These are phyloP conservation scores for Dysmachus trigonus DNA, from an alignment of 2,888 invertebrate species.

Conservation along the genomic window DNA sequence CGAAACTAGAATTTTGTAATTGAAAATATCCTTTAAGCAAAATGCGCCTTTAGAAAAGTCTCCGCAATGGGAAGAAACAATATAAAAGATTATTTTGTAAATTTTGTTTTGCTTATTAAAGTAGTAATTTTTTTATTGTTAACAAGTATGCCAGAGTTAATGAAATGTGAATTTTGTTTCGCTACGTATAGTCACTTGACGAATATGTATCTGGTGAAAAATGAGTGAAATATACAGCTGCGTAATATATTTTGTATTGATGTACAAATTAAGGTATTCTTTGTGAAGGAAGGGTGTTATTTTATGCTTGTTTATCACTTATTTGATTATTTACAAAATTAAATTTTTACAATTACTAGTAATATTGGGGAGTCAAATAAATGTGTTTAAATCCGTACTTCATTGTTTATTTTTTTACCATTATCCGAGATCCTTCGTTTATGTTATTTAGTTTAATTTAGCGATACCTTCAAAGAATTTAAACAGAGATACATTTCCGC, in stretches of 20 bases:
- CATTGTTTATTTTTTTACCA: neutral
- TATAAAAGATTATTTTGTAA: neutral
- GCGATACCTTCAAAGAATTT: too few species aligned
- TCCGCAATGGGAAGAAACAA: neutral
- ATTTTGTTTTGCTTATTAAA: neutral
- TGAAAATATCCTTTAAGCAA: neutral
- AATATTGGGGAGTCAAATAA: constrained; percentile 37
- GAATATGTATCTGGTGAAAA: neutral
- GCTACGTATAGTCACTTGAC: neutral
- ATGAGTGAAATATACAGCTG: constrained; percentile 13
- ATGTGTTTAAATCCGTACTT: constrained; percentile 25
- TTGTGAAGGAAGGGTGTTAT: neutral
- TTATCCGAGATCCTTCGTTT: neutral
- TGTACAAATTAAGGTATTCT: constrained; percentile 22
- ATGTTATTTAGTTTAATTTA: too few species aligned
- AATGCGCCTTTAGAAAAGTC: neutral
- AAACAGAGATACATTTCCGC: too few species aligned
- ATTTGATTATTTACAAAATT: constrained; percentile 13
- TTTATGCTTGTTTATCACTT: constrained; percentile 17
- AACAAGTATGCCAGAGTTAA: neutral
- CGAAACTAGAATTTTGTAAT: constrained; percentile 12
- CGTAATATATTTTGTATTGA: constrained; percentile 37
- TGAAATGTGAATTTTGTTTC: neutral
- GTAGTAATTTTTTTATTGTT: neutral
- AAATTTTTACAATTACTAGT: constrained; percentile 35